phyloP scores from a whole-genome alignment of 2,888 invertebrate genomes.

The Pomacea canaliculata region DNA sequence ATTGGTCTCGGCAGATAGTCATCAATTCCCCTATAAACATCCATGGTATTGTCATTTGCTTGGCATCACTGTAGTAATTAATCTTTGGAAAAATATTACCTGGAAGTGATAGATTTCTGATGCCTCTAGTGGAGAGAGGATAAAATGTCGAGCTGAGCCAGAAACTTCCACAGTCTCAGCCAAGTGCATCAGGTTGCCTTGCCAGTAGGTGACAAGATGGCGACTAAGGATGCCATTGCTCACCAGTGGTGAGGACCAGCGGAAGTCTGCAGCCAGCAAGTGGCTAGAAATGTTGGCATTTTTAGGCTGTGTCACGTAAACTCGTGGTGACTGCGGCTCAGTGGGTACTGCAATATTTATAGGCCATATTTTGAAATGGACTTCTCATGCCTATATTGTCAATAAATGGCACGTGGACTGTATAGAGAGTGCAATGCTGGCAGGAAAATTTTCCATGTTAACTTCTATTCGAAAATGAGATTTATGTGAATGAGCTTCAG shows the following conservation, averaged over 20 bases:
- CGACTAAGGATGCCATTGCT: slow-evolving; percentile 82
- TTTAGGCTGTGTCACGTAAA: slow-evolving; percentile 77
- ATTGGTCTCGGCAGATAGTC: no score
- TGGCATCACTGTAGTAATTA: no score
- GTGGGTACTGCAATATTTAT: slow-evolving; percentile 75
- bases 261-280: slow-evolving; percentile 76
- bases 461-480: no score
- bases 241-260: slow-evolving; percentile 84
- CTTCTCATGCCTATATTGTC: no score
- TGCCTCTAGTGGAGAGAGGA: slow-evolving; percentile 44
- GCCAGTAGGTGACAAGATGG: slow-evolving; percentile 75
- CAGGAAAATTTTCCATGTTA: background rate
- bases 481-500: no score
- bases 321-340: slow-evolving; percentile 80
- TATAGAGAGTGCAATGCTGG: no score
- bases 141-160: slow-evolving; percentile 51
- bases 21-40: no score
- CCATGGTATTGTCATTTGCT: no score
- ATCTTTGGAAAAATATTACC: slow-evolving; percentile 19
- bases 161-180: slow-evolving; percentile 34
- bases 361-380: background rate
- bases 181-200: slow-evolving; percentile 28
- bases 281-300: slow-evolving; percentile 48
- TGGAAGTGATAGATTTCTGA: slow-evolving; percentile 58
- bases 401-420: no score